These are phyloP conservation scores for Cryptus armator DNA, from an alignment of 2,888 invertebrate genomes.

Conservation along the genomic window DNA sequence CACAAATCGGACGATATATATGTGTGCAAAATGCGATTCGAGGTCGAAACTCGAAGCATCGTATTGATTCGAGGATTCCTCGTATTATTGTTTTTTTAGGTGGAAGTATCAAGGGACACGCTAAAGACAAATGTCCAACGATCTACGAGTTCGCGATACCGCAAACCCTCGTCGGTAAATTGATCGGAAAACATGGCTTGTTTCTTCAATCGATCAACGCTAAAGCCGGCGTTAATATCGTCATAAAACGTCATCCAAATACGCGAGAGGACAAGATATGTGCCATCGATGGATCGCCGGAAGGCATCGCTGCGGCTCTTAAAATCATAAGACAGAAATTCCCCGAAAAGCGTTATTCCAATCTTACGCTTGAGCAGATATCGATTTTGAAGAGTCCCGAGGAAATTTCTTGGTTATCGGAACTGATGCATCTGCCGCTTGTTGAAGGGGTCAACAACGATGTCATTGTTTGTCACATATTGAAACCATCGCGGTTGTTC, in stretches of 20 bases:
- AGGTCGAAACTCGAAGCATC: conserved; percentile 29
- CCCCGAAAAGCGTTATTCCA: conserved; percentile 92
- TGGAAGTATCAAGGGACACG: conserved; percentile 81
- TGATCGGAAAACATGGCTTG: conserved; percentile 94
- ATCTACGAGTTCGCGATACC: conserved; percentile 92
- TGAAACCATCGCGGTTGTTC: conserved; percentile 96
- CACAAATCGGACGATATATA: conserved; percentile 72
- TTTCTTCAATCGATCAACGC: conserved; percentile 93
- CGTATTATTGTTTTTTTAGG: conserved; percentile 72
- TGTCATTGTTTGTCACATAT: conserved; percentile 94
- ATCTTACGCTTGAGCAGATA: conserved; percentile 90
- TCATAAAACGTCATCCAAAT: conserved; percentile 92
- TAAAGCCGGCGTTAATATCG: conserved; percentile 92
- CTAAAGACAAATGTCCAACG: conserved; percentile 79
- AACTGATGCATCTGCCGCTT: conserved; percentile 90
- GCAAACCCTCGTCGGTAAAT: conserved; percentile 92
- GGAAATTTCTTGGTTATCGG: conserved; percentile 74
- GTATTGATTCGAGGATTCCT: conserved; percentile 50
- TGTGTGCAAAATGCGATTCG: conserved; percentile 16
- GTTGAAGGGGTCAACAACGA: conserved; percentile 97
- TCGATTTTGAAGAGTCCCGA: conserved; percentile 74
- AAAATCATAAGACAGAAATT: conserved; percentile 94
- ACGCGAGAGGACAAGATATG: conserved; percentile 93
- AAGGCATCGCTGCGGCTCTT: conserved; percentile 93
- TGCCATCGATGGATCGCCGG: conserved; percentile 92